Base-by-base conservation (phyloP, 2,888 invertebrate genomes). In the Ernsta delagoae region DNA sequence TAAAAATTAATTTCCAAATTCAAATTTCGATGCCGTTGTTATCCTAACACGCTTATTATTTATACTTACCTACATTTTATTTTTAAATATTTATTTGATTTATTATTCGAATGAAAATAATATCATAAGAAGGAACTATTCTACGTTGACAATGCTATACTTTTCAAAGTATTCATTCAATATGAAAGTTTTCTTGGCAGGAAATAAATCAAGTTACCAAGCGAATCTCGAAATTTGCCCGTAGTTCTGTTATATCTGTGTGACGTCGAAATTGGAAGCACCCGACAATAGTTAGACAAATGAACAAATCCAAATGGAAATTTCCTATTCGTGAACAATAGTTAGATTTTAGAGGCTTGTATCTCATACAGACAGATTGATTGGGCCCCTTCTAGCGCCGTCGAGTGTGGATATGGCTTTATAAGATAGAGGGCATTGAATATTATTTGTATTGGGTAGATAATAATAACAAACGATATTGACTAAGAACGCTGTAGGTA, bases 241-340 rank as follows among this genome's bases (percentile, higher is more conserved):
- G 59, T 71, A 70, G 77, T 75, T 78, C 80, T 82, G 82, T 36
- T 50, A 83, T 85, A 83, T 56, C 56, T 56, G 12, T 6, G 7
- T 85, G 85, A 83, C 84, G 85, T 79, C 83, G 81, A 83, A 85
- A 83, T 82, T 82, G 85, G 80, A 80, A 78, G 81, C 78, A 77
- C 76, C 89, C 86, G 86, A 90, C 89, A 89, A 91, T 89, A 88
- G 91, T 89, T 90, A 90, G 88, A 90, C 92, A 92, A 93, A 91
- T 92, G 92, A 92, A 93, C 91, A 92, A 92, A 92, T 93, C 88
- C 90, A 86, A 92, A 92, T 91, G 89, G 92, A 92, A 92, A 91
- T 92, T 90, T 91, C 90, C 89, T 89, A 91, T 90, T 89, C 87
- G 84, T 84, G 92, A 91, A 93, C 92, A 93, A 93, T 93, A 90